A percentile compares a stretch with the other conserved stretches of the same genome.
phyloP scores from a whole-genome alignment of 2,797 vertebrate genomes.

The Nannoperca australis region DNA sequence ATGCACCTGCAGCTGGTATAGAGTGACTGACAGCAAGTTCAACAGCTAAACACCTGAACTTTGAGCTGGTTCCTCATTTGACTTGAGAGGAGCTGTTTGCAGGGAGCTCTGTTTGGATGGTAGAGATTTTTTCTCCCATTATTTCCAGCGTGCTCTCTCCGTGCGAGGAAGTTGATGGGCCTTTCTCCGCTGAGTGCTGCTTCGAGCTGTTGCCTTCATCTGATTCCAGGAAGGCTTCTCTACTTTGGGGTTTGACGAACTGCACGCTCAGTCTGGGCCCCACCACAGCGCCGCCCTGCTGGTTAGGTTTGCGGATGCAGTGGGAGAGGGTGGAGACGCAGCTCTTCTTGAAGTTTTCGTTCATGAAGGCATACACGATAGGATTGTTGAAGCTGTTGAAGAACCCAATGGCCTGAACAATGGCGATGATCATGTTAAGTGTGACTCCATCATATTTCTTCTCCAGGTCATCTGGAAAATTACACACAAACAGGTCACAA shows the following conservation, averaged over 20 bases:
- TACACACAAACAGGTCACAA: background rate
- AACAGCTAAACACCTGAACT: background rate
- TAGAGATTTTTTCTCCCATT: conserved; percentile 72
- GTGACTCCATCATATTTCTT: conserved; percentile 86
- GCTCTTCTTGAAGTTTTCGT: conserved; percentile 90
- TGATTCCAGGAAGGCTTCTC: conserved; percentile 73
- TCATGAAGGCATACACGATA: conserved; percentile 90
- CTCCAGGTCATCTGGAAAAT: conserved; percentile 84
- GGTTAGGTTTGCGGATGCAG: conserved; percentile 72
- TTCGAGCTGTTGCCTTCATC: conserved; percentile 19
- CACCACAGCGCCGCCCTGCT: conserved; percentile 30
- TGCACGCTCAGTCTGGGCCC: conserved; percentile 74
- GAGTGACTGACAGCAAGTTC: background rate
- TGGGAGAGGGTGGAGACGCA: conserved; percentile 84
- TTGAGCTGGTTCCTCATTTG: conserved; percentile 50
- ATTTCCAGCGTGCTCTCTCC: conserved; percentile 60
- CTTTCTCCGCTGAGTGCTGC: conserved; percentile 38
- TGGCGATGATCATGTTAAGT: conserved; percentile 86
- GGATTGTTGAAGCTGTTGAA: conserved; percentile 92
- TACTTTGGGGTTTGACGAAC: conserved; percentile 80
- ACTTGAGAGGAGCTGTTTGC: conserved; percentile 60
- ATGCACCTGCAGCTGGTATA: background rate
- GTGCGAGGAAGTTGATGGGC: conserved; percentile 13
- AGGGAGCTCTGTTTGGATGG: conserved; percentile 73
- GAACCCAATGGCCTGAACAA: conserved; percentile 90